These are phyloP conservation scores for Ictidomys tridecemlineatus DNA, from an alignment of 2,113 vertebrate species.

Conservation along the genomic window DNA sequence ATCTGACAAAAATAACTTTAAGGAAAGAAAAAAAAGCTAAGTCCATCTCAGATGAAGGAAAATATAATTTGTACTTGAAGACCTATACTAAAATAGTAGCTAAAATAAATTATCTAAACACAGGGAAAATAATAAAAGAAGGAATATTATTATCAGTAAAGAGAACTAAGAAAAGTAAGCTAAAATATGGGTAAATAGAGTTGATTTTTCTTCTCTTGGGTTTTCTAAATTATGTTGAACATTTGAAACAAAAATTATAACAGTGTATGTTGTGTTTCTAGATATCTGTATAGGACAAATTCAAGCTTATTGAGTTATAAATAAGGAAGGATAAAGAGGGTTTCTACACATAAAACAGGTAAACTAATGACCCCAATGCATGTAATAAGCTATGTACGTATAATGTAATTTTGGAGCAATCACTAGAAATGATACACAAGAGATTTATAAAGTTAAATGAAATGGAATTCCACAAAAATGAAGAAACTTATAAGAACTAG, in stretches of 20 bases:
- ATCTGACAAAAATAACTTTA: background rate
- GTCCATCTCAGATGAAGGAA: background rate
- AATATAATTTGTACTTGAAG: background rate
- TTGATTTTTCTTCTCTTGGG: background rate
- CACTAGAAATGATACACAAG: background rate
- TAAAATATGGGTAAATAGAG: background rate
- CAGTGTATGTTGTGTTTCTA: background rate
- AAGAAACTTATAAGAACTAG: background rate
- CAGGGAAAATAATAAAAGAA: background rate
- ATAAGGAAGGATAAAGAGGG: background rate
- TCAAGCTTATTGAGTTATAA: background rate
- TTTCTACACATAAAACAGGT: background rate
- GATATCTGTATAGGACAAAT: background rate
- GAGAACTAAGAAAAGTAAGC: background rate
- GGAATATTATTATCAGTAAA: background rate
- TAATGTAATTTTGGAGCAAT: background rate
- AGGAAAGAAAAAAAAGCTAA: background rate
- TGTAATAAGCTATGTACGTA: background rate
- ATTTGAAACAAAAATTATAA: background rate
- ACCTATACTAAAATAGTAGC: background rate
- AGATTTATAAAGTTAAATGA: background rate
- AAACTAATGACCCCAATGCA: background rate
- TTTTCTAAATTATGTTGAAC: background rate
- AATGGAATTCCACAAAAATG: background rate
- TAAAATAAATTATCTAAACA: background rate